These are phyloP conservation scores for Leistus spinibarbis DNA, from an alignment of 2,888 invertebrate species.

Conservation along the genomic window DNA sequence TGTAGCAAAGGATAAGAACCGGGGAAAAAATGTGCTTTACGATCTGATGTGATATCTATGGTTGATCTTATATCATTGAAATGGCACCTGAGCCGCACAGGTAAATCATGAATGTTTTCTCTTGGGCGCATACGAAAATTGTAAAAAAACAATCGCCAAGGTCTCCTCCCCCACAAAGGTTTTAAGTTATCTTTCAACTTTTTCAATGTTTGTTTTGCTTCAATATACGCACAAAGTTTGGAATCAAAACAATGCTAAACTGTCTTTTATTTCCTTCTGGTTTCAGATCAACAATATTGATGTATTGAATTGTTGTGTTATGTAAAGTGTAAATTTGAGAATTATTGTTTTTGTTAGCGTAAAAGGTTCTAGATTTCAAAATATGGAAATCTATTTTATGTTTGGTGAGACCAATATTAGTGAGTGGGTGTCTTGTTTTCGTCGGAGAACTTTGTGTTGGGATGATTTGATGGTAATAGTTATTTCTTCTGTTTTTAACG, in stretches of 20 bases:
- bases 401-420: not conserved
- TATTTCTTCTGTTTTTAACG: too few relatives aligned
- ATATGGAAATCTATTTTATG: not conserved
- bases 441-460: too few relatives aligned
- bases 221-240: not conserved
- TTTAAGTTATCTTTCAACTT: not conserved
- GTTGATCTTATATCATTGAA: slow-evolving; percentile 36
- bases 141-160: not conserved
- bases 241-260: not conserved
- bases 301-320: not conserved
- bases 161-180: not conserved
- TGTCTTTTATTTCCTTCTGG: too few relatives aligned
- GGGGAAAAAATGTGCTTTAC: slow-evolving; percentile 14
- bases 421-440: too few relatives aligned
- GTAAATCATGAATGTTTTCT: slow-evolving; percentile 35
- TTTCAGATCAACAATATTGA: not conserved
- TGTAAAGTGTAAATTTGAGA: not conserved
- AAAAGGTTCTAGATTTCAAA: not conserved
- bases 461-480: too few relatives aligned
- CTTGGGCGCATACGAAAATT: slow-evolving; percentile 10
- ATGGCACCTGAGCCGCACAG: slow-evolving; percentile 17
- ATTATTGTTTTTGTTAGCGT: too few relatives aligned
- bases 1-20: not conserved
- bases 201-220: not conserved
- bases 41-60: slow-evolving; percentile 20